A percentile compares a stretch with the other conserved stretches of the same genome.
Evolutionary conservation across 2,113 vertebrate genomes (phyloP).

Genomic region (Oriolus oriolus): DNA sequence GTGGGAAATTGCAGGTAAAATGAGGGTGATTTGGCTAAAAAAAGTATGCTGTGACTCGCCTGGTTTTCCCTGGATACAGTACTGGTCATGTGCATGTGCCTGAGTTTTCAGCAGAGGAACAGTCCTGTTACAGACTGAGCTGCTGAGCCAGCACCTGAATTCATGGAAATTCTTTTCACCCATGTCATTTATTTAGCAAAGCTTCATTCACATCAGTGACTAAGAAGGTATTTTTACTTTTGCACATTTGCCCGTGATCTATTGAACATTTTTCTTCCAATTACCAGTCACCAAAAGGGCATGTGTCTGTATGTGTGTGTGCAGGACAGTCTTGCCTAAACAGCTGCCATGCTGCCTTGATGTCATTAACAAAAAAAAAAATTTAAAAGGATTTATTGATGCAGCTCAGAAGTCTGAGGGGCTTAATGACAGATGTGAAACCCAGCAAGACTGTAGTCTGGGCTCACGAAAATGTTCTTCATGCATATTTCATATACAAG

Average conservation of each 20-base stretch:
- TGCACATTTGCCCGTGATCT: conserved; percentile 5
- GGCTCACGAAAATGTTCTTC: background rate
- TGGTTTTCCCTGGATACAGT: background rate
- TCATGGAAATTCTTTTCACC: background rate
- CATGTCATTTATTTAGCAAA: background rate
- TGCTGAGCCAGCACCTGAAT: background rate
- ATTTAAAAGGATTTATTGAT: background rate
- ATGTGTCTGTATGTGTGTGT: background rate
- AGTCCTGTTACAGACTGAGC: background rate
- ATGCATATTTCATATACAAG: background rate
- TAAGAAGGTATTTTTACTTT: conserved; percentile 28
- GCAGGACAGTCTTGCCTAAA: background rate
- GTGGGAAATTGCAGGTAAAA: background rate
- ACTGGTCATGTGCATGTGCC: background rate
- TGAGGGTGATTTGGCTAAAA: background rate
- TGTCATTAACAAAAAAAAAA: background rate
- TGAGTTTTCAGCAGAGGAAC: background rate
- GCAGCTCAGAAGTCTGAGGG: background rate
- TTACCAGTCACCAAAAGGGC: background rate
- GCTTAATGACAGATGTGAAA: background rate
- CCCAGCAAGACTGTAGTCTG: background rate
- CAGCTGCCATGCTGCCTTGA: background rate
- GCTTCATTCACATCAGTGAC: background rate
- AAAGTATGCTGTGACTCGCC: background rate
- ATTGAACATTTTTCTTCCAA: background rate